Evolutionary conservation across 2,797 vertebrate species (phyloP), one percentile per base, ranked within the genome.

Genomic region (Pagetopsis macropterus): DNA sequence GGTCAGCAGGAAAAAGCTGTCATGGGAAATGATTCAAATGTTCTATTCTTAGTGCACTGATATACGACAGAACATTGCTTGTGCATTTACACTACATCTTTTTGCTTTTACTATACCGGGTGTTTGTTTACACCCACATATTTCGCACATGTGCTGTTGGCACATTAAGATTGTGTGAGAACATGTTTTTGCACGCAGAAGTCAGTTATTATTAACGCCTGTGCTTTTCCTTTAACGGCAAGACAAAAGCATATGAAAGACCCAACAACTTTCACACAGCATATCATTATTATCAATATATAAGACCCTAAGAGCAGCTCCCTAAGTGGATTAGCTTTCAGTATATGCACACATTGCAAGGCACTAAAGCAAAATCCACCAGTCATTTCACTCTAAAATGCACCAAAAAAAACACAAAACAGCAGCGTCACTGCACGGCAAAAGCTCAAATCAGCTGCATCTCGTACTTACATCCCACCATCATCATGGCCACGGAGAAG

Each of bases 401-500:
- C 13, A 45, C 17, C 23, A 23, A 54, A 5, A 27, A 1, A 27
- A 27, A 4, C 4, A 27, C 4, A 27, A 27, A 71, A 8, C 14
- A 5, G 14, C 49, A 41, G 65, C 33, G 65, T 3, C 55, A 14
- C 27, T 8, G 27, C 40, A 4, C 1, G 11, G 7, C 16, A 7
- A 31, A 46, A 59, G 23, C 9, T 48, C 41, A 19, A 21, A 52
- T 15, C 17, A 31, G 11, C 13, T 13, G 27, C 5, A 0, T n/a
- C 13, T 50, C 2, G 0, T 81, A 94, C 98, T 98, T 84, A 99
- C 97, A 99, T 94, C 97, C 97, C 82, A 97, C 97, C 97, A 98
- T 98, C 97, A 99, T 98, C 97, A 99, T 98, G 85, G 97, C 98
- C 88, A 99, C 97, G 0, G 97, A 98, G 81, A 98, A 99, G 84